phyloP scores from a whole-genome alignment of 2,888 invertebrate genomes.

The Rhamphomyia laevipes region DNA sequence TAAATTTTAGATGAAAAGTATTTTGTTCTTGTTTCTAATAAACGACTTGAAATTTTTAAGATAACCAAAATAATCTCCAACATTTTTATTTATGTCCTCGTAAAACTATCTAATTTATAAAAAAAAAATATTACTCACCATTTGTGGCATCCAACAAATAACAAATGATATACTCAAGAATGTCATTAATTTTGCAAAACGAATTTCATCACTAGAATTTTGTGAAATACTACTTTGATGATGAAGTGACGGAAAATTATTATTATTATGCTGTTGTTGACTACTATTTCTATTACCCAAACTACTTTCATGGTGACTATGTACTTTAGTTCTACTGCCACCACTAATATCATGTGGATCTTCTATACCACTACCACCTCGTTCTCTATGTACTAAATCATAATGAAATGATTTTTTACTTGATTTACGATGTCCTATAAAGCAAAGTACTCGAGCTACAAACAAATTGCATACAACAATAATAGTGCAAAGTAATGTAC shows the following conservation, averaged over 20 bases:
- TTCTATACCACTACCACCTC: slow-evolving; percentile 26
- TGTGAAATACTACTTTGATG: slow-evolving; percentile 9
- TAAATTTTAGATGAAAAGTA: no score
- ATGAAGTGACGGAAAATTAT: neutral
- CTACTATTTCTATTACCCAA: neutral
- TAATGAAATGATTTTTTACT: slow-evolving; percentile 29
- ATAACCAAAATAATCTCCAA: no score
- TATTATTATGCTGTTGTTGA: neutral
- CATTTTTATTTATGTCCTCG: no score
- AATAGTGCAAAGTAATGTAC: slow-evolving; percentile 56
- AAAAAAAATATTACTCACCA: slow-evolving; percentile 45
- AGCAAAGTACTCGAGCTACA: slow-evolving; percentile 60
- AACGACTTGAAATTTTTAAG: no score
- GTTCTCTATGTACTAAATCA: slow-evolving; percentile 29
- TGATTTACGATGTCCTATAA: slow-evolving; percentile 35
- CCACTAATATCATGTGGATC: neutral
- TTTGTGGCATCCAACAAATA: slow-evolving; percentile 78
- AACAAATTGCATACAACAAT: slow-evolving; percentile 75
- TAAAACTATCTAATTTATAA: no score
- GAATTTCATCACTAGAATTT: slow-evolving; percentile 60
- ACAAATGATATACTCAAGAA: slow-evolving; percentile 71
- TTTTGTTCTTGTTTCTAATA: no score
- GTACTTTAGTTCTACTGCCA: neutral
- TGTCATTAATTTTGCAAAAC: slow-evolving; percentile 76
- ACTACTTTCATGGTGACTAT: neutral